Evolutionary conservation across 2,797 vertebrate genomes (phyloP).

Genomic region (Epinephelus awoara): DNA sequence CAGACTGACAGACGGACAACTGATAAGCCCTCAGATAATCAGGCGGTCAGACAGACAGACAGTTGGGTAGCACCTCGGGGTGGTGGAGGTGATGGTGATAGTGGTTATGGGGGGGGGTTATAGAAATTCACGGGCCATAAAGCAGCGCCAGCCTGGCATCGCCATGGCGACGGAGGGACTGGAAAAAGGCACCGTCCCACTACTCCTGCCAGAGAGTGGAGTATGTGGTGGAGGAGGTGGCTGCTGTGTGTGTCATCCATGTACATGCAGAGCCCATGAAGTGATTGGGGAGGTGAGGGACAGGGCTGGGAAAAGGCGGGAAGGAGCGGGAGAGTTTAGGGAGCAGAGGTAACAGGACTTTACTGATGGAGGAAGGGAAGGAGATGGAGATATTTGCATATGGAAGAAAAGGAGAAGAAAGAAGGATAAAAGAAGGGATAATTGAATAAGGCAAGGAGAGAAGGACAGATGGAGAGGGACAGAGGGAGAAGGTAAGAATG

Average conservation of each 20-base stretch:
- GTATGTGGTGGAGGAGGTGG: constrained; percentile 1
- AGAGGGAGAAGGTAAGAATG: not conserved
- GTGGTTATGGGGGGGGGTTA: constrained; percentile 14
- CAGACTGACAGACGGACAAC: not conserved
- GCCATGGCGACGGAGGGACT: constrained; percentile 66
- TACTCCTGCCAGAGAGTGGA: constrained; percentile 41
- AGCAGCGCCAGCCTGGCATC: constrained; percentile 59
- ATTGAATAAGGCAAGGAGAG: not conserved
- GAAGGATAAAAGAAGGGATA: not conserved
- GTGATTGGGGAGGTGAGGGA: not conserved
- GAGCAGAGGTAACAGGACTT: not conserved
- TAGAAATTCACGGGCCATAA: constrained; percentile 60
- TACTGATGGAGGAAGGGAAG: too few relatives aligned
- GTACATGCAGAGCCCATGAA: constrained; percentile 13
- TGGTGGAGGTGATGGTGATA: constrained; percentile 19
- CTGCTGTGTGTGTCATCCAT: constrained; percentile 20
- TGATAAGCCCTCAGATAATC: not conserved
- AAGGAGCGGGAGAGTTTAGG: too few relatives aligned
- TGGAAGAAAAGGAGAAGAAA: too few relatives aligned
- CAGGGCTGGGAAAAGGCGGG: not conserved
- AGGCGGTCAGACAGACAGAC: constrained; percentile 12
- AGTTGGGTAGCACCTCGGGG: constrained; percentile 15
- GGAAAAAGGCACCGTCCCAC: constrained; percentile 50
- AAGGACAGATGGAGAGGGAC: too few relatives aligned
- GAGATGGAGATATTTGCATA: too few relatives aligned